These are phyloP conservation scores for Cetonia aurata DNA, from an alignment of 2,888 invertebrate genomes.

Conservation along the genomic window DNA sequence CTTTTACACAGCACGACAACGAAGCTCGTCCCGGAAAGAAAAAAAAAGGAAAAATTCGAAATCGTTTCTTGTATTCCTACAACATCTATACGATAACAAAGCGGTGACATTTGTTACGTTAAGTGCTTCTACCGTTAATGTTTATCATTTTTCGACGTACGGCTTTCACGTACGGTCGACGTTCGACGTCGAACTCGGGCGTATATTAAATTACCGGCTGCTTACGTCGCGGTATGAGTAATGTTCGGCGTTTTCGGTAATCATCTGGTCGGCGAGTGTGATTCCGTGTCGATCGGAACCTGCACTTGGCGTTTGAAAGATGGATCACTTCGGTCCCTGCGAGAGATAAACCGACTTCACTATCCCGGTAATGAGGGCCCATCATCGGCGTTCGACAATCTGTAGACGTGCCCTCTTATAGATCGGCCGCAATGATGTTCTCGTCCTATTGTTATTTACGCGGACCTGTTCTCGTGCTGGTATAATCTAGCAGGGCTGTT, in stretches of 20 bases:
- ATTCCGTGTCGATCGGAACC: slow-evolving; percentile 57
- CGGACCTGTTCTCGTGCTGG: no score
- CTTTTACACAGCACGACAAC: background rate
- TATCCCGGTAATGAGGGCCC: slow-evolving; percentile 50
- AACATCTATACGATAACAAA: slow-evolving; percentile 9
- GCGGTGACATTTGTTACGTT: slow-evolving; percentile 28
- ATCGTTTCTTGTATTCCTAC: slow-evolving; percentile 2
- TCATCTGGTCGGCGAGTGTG: slow-evolving; percentile 53
- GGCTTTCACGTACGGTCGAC: slow-evolving; percentile 5
- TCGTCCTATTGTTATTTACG: no score
- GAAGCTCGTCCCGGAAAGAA: background rate
- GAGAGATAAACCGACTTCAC: slow-evolving; percentile 59
- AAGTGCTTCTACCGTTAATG: slow-evolving; percentile 32
- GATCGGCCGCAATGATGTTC: background rate
- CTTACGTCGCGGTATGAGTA: slow-evolving; percentile 29
- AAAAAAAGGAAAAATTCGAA: background rate
- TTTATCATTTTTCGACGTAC: slow-evolving; percentile 24
- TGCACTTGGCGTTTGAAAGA: slow-evolving; percentile 59
- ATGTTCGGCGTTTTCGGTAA: slow-evolving; percentile 36
- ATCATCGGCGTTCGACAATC: slow-evolving; percentile 3
- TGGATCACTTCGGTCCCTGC: slow-evolving; percentile 55
- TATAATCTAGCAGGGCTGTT: no score
- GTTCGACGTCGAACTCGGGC: background rate
- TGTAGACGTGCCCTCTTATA: background rate
- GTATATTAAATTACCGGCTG: slow-evolving; percentile 29